phyloP scores from a whole-genome alignment of 2,888 invertebrate species.

The Sesamia inferens region DNA sequence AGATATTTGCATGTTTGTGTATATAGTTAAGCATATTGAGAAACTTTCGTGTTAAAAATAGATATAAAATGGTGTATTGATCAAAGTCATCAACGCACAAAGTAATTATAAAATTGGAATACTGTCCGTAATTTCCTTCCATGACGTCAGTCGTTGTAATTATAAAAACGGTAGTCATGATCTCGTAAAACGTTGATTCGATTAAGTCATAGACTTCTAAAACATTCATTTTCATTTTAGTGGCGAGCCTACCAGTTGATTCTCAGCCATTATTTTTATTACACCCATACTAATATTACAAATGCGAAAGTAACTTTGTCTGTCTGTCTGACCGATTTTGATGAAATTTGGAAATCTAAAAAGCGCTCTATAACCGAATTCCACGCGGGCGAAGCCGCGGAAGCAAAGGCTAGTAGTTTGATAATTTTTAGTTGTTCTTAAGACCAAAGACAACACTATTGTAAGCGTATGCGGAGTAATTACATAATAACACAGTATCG shows the following conservation, averaged over 20 bases:
- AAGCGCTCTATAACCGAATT: too few species aligned
- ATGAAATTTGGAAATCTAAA: too few species aligned
- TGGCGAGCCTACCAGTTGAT: conserved; percentile 10
- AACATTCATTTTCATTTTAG: conserved; percentile 36
- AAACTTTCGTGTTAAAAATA: conserved; percentile 42
- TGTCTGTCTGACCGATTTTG: too few species aligned
- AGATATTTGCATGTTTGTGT: conserved; percentile 35
- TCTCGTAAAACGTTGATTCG: conserved; percentile 41
- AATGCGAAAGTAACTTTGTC: too few species aligned
- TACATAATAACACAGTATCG: not conserved
- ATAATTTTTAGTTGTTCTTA: not conserved
- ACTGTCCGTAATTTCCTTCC: conserved; percentile 42
- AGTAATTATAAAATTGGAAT: conserved; percentile 52
- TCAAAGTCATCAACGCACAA: conserved; percentile 44
- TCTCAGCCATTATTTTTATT: not conserved
- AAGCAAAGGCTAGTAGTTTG: too few species aligned
- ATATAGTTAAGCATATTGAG: conserved; percentile 28
- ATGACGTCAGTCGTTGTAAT: conserved; percentile 51
- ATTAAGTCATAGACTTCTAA: conserved; percentile 43
- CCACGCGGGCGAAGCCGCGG: too few species aligned
- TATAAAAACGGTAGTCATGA: conserved; percentile 48
- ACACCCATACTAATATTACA: too few species aligned
- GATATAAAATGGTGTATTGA: conserved; percentile 38
- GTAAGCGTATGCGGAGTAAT: not conserved
- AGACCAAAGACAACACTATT: not conserved